A percentile compares a stretch with the other conserved stretches of the same genome.
These are phyloP conservation scores for Druon quercuslanigerum DNA, from an alignment of 1,140 invertebrate species.

Conservation along the genomic window DNA sequence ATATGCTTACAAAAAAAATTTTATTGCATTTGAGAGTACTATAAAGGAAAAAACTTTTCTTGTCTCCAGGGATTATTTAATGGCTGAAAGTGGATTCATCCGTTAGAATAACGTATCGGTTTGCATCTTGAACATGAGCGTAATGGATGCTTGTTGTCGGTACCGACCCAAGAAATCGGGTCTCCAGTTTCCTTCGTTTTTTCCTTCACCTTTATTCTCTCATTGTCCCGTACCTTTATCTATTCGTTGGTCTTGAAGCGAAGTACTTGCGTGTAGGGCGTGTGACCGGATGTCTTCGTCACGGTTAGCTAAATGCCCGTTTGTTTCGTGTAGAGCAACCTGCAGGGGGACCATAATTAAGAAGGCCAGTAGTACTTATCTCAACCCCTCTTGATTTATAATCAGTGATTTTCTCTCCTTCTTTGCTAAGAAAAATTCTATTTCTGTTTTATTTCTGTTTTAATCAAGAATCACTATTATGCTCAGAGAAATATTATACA, in stretches of 20 bases:
- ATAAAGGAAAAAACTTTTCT: too few species aligned
- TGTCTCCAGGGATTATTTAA: background rate
- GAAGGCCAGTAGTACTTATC: slow-evolving; percentile 16
- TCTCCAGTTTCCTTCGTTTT: slow-evolving; percentile 41
- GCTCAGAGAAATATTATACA: too few species aligned
- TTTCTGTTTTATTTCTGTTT: background rate
- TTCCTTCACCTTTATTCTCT: slow-evolving; percentile 37
- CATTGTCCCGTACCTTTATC: slow-evolving; percentile 44
- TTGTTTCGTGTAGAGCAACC: slow-evolving; percentile 38
- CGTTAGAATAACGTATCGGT: background rate
- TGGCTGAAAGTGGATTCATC: background rate
- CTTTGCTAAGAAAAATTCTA: background rate
- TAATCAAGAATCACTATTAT: background rate
- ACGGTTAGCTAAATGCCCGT: slow-evolving; percentile 61
- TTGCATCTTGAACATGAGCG: background rate
- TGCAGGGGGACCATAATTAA: slow-evolving; percentile 24
- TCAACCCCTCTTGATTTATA: slow-evolving; percentile 19
- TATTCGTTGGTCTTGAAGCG: slow-evolving; percentile 32
- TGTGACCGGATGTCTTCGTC: slow-evolving; percentile 70
- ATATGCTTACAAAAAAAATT: too few species aligned
- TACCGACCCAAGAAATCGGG: slow-evolving; percentile 40
- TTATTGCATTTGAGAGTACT: too few species aligned
- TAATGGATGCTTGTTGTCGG: slow-evolving; percentile 2
- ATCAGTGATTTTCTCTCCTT: slow-evolving; percentile 11
- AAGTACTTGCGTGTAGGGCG: slow-evolving; percentile 56